Percentiles rank a stretch among this genome's conserved stretches.
These are phyloP conservation scores for Platysteira castanea DNA, from an alignment of 2,113 vertebrate species.

Conservation along the genomic window DNA sequence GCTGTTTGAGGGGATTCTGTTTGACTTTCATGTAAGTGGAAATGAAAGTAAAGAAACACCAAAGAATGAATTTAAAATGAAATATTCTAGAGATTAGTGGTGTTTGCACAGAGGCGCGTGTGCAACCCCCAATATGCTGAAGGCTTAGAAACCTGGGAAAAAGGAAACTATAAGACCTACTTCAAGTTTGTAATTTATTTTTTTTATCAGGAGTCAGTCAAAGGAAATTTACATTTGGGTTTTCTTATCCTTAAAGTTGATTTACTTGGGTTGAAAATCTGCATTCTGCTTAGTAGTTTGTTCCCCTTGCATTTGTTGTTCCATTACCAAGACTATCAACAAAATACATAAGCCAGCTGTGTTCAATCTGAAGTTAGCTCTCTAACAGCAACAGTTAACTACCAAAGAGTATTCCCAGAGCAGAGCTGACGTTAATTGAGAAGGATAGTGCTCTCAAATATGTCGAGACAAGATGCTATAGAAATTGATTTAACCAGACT, in stretches of 20 bases:
- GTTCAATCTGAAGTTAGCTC: slow-evolving; percentile 30
- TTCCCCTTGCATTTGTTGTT: background rate
- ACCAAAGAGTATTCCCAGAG: slow-evolving; percentile 47
- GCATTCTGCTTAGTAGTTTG: background rate
- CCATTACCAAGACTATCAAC: slow-evolving; percentile 23
- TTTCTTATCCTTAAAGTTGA: slow-evolving; percentile 17
- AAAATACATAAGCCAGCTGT: slow-evolving; percentile 45
- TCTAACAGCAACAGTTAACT: slow-evolving; percentile 52
- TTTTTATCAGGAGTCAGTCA: background rate
- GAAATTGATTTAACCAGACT: slow-evolving; percentile 45
- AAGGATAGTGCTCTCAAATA: slow-evolving; percentile 48
- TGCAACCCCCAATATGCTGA: background rate
- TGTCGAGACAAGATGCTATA: slow-evolving; percentile 34
- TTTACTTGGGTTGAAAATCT: slow-evolving; percentile 26
- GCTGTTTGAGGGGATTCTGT: background rate
- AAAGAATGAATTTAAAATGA: background rate
- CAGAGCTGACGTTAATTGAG: slow-evolving; percentile 54
- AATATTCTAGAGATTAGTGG: background rate
- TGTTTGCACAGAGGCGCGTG: background rate
- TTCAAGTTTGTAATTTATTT: background rate
- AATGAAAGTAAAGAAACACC: background rate
- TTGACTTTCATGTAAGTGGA: background rate
- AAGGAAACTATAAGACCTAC: background rate
- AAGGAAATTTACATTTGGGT: background rate
- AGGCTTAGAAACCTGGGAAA: background rate